Conservation (phyloP, 2,113 vertebrate species). For the Chloroceryle aenea region DNA sequence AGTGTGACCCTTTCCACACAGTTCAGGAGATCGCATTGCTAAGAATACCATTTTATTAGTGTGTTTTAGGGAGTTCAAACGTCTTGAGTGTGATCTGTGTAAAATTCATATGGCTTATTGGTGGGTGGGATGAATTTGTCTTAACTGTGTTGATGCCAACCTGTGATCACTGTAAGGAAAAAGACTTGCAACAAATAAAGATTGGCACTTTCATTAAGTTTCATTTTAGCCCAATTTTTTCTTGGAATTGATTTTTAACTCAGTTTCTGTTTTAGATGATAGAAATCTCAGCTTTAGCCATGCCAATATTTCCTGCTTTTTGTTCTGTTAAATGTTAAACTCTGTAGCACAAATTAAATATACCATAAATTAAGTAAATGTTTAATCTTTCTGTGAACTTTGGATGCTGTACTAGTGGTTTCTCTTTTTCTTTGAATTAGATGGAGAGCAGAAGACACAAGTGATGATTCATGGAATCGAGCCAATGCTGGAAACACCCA, state of each 20-base stretch:
- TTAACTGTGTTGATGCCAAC: slow-evolving; percentile 36
- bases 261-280: slow-evolving; percentile 62
- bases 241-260: slow-evolving; percentile 70
- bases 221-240: slow-evolving; percentile 56
- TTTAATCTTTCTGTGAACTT: slow-evolving; percentile 57
- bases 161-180: neutral
- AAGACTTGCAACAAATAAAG: slow-evolving; percentile 48
- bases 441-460: slow-evolving; percentile 90
- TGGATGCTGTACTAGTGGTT: slow-evolving; percentile 38
- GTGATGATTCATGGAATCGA: slow-evolving; percentile 98
- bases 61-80: neutral
- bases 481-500: slow-evolving; percentile 93
- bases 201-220: slow-evolving; percentile 51
- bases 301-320: slow-evolving; percentile 52
- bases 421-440: slow-evolving; percentile 82
- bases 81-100: neutral
- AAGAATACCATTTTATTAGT: neutral
- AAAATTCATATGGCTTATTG: neutral
- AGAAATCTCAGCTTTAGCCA: slow-evolving; percentile 68
- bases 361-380: neutral
- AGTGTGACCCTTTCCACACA: neutral
- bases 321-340: slow-evolving; percentile 23
- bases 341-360: slow-evolving; percentile 10
- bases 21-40: neutral
- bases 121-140: neutral